Evolutionary conservation across 2,113 vertebrate species (phyloP), one percentile per base, ranked within the genome.

Genomic region (Chiloscyllium plagiosum): DNA sequence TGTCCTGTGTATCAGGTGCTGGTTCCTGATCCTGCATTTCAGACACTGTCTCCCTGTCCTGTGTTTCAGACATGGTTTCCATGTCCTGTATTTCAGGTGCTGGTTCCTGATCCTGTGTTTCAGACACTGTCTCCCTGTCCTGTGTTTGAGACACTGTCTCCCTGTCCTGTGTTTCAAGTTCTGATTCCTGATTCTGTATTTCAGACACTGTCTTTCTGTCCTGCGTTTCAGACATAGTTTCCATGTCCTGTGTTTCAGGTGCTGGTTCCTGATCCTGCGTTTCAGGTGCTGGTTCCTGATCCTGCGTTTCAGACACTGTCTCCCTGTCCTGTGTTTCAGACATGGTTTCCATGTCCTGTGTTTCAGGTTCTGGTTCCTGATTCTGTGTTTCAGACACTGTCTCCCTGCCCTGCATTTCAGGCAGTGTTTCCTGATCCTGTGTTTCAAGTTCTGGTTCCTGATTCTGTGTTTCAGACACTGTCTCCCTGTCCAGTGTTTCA

Each of bases 51-150:
- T 0, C 86, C 3, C 17, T 50, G 95, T 20, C 96, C 19, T 22
- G n/a, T 89, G 96, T 95, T 87, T 96, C 96, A 22, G 19, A 93
- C 8, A 2, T 13, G 61, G 26, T 56, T 96, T 95, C 96, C 70
- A 29, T 87, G 7, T 65, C 96, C 78, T 0, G 17, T 2, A 0
- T 94, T 4, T 17, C 96, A 96, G 56, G 26, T 6, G 1, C 22
- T 69, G 37, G 42, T 65, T 96, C 26, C 69, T 20, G 15, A 3
- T 69, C 69, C 22, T 70, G 69, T 24, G 68, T 24, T 26, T 72
- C 42, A 47, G 42, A 47, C 42, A 47, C 42, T 47, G 42, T 47
- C 42, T 89, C 26, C 22, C 8, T 0, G 20, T 10, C 1, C 42
- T 47, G 69, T 72, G 69, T 72, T 72, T 72, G 4, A 5, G 69